phyloP scores from a whole-genome alignment of 2,113 vertebrate genomes.

The Apodemus speciosus region DNA sequence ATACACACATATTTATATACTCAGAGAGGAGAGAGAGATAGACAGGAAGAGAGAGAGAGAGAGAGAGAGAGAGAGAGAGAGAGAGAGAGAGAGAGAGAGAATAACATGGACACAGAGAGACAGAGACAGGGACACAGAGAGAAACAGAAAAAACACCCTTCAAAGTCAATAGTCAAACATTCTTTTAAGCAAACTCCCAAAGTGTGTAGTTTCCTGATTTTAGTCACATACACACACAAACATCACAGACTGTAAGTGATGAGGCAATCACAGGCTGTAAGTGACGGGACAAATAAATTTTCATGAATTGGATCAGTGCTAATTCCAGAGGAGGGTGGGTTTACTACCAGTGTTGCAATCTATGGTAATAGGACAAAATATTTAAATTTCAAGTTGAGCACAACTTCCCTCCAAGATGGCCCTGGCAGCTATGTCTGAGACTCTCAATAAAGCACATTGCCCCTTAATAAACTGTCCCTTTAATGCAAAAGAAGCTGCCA shows the following conservation, averaged over 20 bases:
- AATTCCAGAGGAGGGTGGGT: conserved; percentile 25
- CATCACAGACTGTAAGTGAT: too few relatives aligned
- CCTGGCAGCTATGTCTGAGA: conserved; percentile 58
- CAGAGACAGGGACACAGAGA: not conserved
- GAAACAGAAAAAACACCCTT: not conserved
- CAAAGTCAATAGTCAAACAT: not conserved
- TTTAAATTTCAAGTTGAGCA: conserved; percentile 67
- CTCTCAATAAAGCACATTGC: conserved; percentile 24
- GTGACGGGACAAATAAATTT: conserved; percentile 51
- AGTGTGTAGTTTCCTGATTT: conserved; percentile 10
- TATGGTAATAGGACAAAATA: conserved; percentile 69
- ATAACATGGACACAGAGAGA: not conserved
- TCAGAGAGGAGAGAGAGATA: not conserved
- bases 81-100: not conserved
- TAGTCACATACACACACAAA: not conserved
- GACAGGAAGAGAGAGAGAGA: not conserved
- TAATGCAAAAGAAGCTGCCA: conserved; percentile 53
- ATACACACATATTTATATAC: not conserved
- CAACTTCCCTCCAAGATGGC: conserved; percentile 64
- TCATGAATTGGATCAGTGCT: conserved; percentile 52
- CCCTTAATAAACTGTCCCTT: conserved; percentile 40
- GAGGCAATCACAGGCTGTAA: not conserved
- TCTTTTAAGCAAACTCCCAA: not conserved
- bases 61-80: not conserved
- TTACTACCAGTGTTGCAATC: conserved; percentile 50